These are phyloP conservation scores for Notodonta dromedarius DNA, from an alignment of 2,888 invertebrate genomes.

Conservation along the genomic window DNA sequence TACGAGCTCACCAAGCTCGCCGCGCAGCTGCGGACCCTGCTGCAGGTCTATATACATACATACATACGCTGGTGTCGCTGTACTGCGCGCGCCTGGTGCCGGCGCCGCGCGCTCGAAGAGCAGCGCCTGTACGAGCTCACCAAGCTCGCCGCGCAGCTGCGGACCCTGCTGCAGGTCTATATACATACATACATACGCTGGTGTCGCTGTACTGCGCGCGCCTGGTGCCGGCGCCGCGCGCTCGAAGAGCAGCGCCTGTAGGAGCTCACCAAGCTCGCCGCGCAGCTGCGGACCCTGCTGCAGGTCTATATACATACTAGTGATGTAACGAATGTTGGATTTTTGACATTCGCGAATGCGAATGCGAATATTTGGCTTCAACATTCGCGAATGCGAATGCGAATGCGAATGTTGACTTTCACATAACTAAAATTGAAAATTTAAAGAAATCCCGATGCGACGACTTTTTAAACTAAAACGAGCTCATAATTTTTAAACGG, in stretches of 20 bases:
- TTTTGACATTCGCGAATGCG: too few relatives aligned
- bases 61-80: too few relatives aligned
- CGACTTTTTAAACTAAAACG: too few relatives aligned
- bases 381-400: too few relatives aligned
- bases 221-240: constrained; percentile 95
- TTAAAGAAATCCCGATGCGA: too few relatives aligned
- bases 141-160: constrained; percentile 95
- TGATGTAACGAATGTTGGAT: too few relatives aligned
- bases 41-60: constrained; percentile 81
- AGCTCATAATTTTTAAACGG: too few relatives aligned
- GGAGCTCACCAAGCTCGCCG: constrained; percentile 96
- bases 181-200: too few relatives aligned
- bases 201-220: too few relatives aligned
- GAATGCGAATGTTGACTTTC: too few relatives aligned
- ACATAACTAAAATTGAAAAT: too few relatives aligned
- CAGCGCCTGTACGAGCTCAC: constrained; percentile 98
- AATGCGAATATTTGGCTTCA: too few relatives aligned
- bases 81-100: constrained; percentile 94
- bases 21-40: constrained; percentile 93
- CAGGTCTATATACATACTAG: constrained; percentile 77
- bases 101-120: constrained; percentile 95
- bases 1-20: constrained; percentile 98
- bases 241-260: constrained; percentile 99
- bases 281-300: constrained; percentile 93
- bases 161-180: constrained; percentile 89